Evolutionary conservation across 2,797 vertebrate species (phyloP), one percentile per base, ranked within the genome.

Genomic region (Ctenopoma kingsleyae): DNA sequence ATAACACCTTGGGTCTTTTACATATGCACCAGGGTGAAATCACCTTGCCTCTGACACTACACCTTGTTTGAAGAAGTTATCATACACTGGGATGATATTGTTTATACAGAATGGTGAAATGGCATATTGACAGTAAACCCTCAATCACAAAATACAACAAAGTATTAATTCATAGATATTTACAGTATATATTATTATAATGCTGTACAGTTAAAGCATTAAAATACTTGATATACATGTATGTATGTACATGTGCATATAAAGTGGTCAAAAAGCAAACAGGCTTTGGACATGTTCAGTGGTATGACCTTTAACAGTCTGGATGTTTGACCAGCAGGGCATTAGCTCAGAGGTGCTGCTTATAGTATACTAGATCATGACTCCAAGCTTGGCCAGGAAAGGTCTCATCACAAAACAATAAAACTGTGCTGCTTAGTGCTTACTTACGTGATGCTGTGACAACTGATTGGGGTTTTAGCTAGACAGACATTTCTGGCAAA

Each of bases 231-330:
- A n/a, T n/a, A n/a, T n/a, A n/a, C n/a, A n/a, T n/a, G 27, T 86
- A 36, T 36, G 11, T 36, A 82, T 84, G 62, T 80, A 77, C 72
- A 84, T 77, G 74, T 88, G 84, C 91, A 89, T 90, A 85, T 83
- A 80, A 87, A 85, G 81, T 84, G 83, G 40, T 88, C 68, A 67
- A 70, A 83, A 76, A 80, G 78, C 67, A 83, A 80, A 83, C 83
- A 86, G 77, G 76, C 82, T 74, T 76, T 17, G 38, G 74, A 81
- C 71, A 87, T 78, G 82, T 76, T 82, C 54, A 72, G 73, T 60
- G 64, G 47, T 12, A 60, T 76, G 66, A 72, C 56, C 61, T 64
- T 63, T 88, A 91, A 91, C 91, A 91, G 86, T 91, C 89, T 84
- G 66, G 16, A 66, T 71, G 80, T 75, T 48, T 65, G 47, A 54